These are phyloP conservation scores for Rugalucina vietnamica DNA, from an alignment of 2,888 invertebrate genomes.

Conservation along the genomic window DNA sequence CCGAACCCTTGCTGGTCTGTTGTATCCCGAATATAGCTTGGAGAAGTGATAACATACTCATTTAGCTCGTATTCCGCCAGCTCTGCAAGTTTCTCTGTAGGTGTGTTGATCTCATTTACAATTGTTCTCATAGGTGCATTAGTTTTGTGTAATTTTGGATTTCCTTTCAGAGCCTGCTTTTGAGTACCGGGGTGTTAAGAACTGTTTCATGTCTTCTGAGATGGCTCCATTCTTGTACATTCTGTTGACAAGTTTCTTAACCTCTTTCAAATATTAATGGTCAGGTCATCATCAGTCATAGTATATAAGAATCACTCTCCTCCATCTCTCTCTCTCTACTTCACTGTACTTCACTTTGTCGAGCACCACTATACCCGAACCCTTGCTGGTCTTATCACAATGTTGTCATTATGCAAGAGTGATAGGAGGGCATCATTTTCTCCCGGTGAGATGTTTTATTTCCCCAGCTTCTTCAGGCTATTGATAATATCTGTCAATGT, in stretches of 20 bases:
- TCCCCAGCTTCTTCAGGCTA: not conserved
- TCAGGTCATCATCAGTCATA: not conserved
- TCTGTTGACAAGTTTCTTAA: slow-evolving; percentile 7
- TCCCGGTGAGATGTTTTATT: not conserved
- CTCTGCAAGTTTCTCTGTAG: too few species aligned
- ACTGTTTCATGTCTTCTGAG: not conserved
- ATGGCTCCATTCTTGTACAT: slow-evolving; percentile 12
- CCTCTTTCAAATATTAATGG: not conserved
- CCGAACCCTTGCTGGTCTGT: slow-evolving; percentile 29
- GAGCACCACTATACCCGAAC: slow-evolving; percentile 25
- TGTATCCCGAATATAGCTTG: too few species aligned
- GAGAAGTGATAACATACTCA: too few species aligned
- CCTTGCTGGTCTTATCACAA: slow-evolving; percentile 30
- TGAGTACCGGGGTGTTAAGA: too few species aligned
- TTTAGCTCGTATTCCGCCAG: too few species aligned
- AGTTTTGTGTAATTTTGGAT: too few species aligned
- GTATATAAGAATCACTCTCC: slow-evolving; percentile 6
- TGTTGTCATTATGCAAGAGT: slow-evolving; percentile 9
- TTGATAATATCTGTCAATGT: slow-evolving; percentile 15
- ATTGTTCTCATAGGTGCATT: too few species aligned
- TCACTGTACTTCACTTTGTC: slow-evolving; percentile 5
- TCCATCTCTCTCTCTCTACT: not conserved
- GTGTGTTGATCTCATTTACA: too few species aligned
- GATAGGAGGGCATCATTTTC: not conserved
- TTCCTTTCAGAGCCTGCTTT: too few species aligned